Evolutionary conservation across 1,140 invertebrate species (phyloP).

Genomic region (fruit fly (Drosophila melanogaster)): Release_6_plus_ISO1_MT NT_033777.3:7023001-7023500

Average conservation of each 20-base stretch:
- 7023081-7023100: no score
- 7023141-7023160: no score
- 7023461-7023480: constrained; percentile 77
- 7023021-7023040: no score
- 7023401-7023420: constrained; percentile 74
- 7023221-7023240: background rate
- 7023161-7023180: no score
- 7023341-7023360: constrained; percentile 80
- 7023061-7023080: no score
- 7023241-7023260: constrained; percentile 16
- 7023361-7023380: constrained; percentile 78
- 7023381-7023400: constrained; percentile 64
- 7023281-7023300: constrained; percentile 72
- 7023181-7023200: constrained; percentile 6
- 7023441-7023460: constrained; percentile 44
- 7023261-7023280: constrained; percentile 13
- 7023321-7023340: constrained; percentile 61
- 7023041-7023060: no score
- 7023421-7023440: constrained; percentile 43
- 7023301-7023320: constrained; percentile 40
- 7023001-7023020: background rate
- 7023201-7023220: background rate
- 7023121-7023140: no score
- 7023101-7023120: no score
- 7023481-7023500: constrained; percentile 80